Evolutionary conservation across 1,140 invertebrate genomes (phyloP), one percentile per base, ranked within the genome.

Genomic region (Drosophila baimaii): DNA sequence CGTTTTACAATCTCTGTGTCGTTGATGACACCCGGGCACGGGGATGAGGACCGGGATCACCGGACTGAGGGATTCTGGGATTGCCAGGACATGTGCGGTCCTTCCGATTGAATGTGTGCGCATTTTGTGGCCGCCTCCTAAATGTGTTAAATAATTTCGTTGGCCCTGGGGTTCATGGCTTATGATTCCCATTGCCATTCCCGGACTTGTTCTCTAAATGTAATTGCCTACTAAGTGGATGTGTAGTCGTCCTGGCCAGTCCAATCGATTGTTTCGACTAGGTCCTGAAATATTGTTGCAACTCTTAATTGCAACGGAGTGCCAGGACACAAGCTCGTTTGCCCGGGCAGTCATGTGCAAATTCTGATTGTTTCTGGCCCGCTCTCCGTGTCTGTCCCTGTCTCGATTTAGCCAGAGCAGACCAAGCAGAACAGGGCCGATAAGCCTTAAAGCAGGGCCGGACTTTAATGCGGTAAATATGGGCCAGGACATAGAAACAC

Each of bases 1-100:
- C 63, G 72, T 81, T 81, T 81, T 81, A 81, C 73, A 77, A 81
- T 81, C 73, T 73, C 61, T 71, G 57, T 77, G 52, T 61, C 73
- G 55, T 78, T 52, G 74, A 55, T 61, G 72, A 51, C 73, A 61
- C 46, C 49, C 39, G 13, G 46, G 39, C 10, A 31, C 49, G 58
- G n/a, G 43, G 23, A 47, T 64, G 12, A 49, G 35, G 23, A 25
- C 37, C 29, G n/a, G 35, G 31, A n/a, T n/a, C n/a, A n/a, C 7
- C n/a, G 12, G 3, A 9, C 23, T 47, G 23, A 25, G 46, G n/a
- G 46, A 8, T 10, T 25, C n/a, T 47, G 46, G 17, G 49, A 52
- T 21, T 33, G 29, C 54, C 0, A 46, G 62, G 44, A 29, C 76
- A 37, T 47, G 49, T 70, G 64, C 29, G 35, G 65, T 71, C 69